phyloP scores from a whole-genome alignment of 2,797 vertebrate species.

The Sebastolobus altivelis region DNA sequence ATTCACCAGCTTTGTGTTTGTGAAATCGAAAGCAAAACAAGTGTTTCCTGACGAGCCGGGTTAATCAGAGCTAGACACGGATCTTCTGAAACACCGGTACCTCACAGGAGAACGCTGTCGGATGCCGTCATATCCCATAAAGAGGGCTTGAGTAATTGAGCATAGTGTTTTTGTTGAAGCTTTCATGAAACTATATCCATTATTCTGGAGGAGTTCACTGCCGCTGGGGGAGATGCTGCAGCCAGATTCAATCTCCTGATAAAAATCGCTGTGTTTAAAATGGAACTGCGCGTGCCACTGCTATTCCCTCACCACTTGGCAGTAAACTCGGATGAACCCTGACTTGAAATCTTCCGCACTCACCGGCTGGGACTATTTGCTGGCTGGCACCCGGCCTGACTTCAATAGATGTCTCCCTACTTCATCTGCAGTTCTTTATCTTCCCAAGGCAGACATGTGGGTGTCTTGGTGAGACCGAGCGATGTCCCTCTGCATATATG shows the following conservation, averaged over 20 bases:
- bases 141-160: conserved; percentile 71
- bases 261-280: conserved; percentile 77
- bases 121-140: conserved; percentile 56
- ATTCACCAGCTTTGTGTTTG: conserved; percentile 35
- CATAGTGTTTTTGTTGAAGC: conserved; percentile 68
- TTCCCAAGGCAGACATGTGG: conserved; percentile 44
- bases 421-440: conserved; percentile 46
- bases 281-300: conserved; percentile 57
- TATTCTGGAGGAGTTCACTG: conserved; percentile 72
- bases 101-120: conserved; percentile 33
- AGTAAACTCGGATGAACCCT: conserved; percentile 71
- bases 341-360: conserved; percentile 61
- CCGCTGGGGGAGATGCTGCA: conserved; percentile 66
- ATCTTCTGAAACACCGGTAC: conserved; percentile 39
- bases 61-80: conserved; percentile 44
- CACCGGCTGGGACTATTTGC: conserved; percentile 53
- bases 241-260: conserved; percentile 80
- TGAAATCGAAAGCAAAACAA: conserved; percentile 38
- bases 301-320: conserved; percentile 69
- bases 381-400: conserved; percentile 62
- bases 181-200: conserved; percentile 70
- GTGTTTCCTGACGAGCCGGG: neutral
- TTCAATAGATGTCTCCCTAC: conserved; percentile 48
- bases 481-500: conserved; percentile 8
- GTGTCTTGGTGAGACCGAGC: conserved; percentile 33